Evolutionary conservation across 1,140 invertebrate species (phyloP), one percentile per base, ranked within the genome.

Genomic region (Diorhabda elongata): DNA sequence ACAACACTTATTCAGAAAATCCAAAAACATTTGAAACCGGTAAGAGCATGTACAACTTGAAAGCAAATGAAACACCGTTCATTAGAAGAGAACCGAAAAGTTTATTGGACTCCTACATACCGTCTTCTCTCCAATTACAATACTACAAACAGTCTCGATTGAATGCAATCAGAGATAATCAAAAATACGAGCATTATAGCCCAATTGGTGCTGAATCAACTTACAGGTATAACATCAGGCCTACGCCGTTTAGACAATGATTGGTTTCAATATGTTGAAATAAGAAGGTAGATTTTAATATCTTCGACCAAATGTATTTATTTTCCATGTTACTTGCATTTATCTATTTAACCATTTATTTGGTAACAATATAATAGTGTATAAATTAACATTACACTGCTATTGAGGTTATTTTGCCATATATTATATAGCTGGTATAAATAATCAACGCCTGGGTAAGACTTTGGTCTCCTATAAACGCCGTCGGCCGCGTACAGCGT

Each of bases 81-180:
- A 26, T 26, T 26, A 75, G 75, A 71, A 68, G 69, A 44, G 74
- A 76, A 67, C 76, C 77, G 3, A 75, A 77, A 62, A 77, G 75
- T 66, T 52, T 79, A 2, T 66, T 79, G 58, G 77, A 79, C 72
- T 79, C 77, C n/a, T 79, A 79, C 11, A 73, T 79, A 44, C 77
- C 77, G 7, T 79, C 77, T 6, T 61, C 71, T 43, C 52, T 77
- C 7, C 77, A 79, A 66, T 44, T 76, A 11, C 75, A 77, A 61
- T 79, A 79, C 62, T 74, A 76, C 44, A 77, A 74, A 44, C 69
- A 71, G 42, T 9, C 65, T 5, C 65, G 45, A 5, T 56, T 58
- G 44, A 67, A 67, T 60, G 11, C 57, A 4, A 45, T 67, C 43
- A 42, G 58, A 67, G 65, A 60, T 64, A 42, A 41, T 8, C 44